Evolutionary conservation across 2,888 invertebrate species (phyloP).

Genomic region (Heliothis peltigera): DNA sequence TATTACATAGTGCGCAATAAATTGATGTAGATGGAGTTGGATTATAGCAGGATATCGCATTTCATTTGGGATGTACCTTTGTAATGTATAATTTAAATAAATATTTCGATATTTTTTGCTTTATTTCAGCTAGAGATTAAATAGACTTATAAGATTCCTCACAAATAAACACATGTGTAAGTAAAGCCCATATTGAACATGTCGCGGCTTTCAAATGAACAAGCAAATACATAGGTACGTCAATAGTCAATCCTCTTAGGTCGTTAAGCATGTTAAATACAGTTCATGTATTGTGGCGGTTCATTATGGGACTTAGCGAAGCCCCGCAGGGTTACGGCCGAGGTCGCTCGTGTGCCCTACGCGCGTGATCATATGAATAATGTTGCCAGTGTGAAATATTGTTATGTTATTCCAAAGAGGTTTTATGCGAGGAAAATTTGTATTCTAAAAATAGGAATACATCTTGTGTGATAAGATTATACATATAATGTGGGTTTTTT

Average conservation of each 20-base stretch:
- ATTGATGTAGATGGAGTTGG: not conserved
- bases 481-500: not conserved
- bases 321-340: conserved; percentile 72
- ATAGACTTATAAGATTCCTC: conserved; percentile 13
- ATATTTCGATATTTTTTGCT: not conserved
- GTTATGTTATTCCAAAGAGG: conserved; percentile 10
- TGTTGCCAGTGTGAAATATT: conserved; percentile 44
- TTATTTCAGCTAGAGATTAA: too few species aligned
- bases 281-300: conserved; percentile 56
- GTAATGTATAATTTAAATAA: too few species aligned
- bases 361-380: conserved; percentile 41
- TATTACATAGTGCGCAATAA: conserved; percentile 9
- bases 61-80: not conserved
- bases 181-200: conserved; percentile 23
- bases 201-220: conserved; percentile 44
- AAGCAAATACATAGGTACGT: conserved; percentile 54
- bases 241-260: conserved; percentile 60
- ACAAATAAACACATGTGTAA: conserved; percentile 9
- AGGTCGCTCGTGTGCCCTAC: conserved; percentile 58
- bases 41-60: not conserved
- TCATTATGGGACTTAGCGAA: conserved; percentile 71
- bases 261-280: conserved; percentile 62
- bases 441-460: not conserved
- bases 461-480: not conserved
- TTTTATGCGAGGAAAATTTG: conserved; percentile 9